Evolutionary conservation across 2,797 vertebrate species (phyloP), one percentile per base, ranked within the genome.

Genomic region (Myripristis jacobus): DNA sequence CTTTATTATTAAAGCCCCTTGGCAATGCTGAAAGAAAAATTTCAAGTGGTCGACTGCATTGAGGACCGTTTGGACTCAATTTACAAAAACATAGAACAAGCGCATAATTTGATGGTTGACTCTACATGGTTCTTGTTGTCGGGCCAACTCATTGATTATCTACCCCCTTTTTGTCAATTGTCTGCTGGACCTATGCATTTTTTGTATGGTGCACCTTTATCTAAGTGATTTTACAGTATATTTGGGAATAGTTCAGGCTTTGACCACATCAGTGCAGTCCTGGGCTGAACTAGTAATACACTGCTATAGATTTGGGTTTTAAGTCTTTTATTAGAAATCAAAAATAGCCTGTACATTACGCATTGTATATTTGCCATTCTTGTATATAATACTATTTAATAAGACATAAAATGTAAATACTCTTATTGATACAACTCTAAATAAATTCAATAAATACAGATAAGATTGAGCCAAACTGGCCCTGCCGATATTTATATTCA

Each of bases 401-500:
- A 85, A 87, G 81, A 91, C 78, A 77, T 87, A 63, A 91, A 92
- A 88, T 79, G 73, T 90, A 60, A 87, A 91, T 91, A 89, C 66
- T 90, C 84, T 86, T 88, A 88, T 89, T 88, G 78, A 80, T 85
- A 87, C 80, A 87, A 53, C 75, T 91, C 84, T 89, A 91, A 91
- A 89, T 91, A 86, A 91, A 92, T 92, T 89, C 80, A 81, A 88
- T 90, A 89, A 92, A 91, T 93, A 92, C 82, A 88, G 82, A 81
- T 85, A 84, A 83, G 82, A 83, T 77, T 90, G 88, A 91, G 91
- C 91, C 91, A 81, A 92, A 94, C 81, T 86, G 91, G 91, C 92
- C 84, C 93, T 90, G 88, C 79, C 79, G 80, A 79, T 89, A 84
- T 91, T 90, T 88, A 94, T 94, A 94, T 95, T 95, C 94, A 95